phyloP scores from a whole-genome alignment of 1,140 invertebrate species.

The Calephelis nemesis region DNA sequence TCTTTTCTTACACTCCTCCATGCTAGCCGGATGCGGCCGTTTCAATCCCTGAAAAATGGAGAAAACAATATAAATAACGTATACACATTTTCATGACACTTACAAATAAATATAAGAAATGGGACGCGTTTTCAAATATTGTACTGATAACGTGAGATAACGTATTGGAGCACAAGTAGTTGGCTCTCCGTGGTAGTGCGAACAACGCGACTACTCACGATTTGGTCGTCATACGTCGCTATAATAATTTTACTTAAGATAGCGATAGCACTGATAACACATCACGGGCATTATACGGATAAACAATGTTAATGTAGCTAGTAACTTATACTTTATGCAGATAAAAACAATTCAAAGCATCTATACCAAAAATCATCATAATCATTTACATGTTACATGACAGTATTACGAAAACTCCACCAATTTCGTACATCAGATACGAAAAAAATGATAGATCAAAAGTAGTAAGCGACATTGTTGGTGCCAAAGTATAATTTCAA shows the following conservation, averaged over 20 bases:
- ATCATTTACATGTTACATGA: neutral
- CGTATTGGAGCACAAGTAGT: conserved; percentile 53
- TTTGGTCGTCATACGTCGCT: conserved; percentile 53
- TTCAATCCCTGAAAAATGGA: conserved; percentile 72
- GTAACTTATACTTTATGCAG: neutral
- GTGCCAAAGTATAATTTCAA: neutral
- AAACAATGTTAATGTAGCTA: conserved; percentile 16
- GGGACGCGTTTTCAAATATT: conserved; percentile 48
- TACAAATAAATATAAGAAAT: conserved; percentile 52
- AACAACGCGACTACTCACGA: conserved; percentile 45
- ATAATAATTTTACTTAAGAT: conserved; percentile 68
- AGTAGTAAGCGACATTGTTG: neutral
- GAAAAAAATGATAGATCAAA: neutral
- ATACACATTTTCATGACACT: conserved; percentile 42
- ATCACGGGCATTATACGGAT: conserved; percentile 42
- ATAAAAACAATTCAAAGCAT: neutral
- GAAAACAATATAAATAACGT: conserved; percentile 44
- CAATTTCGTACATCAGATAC: neutral
- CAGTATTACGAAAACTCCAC: neutral
- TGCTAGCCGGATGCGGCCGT: conserved; percentile 71
- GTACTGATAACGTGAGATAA: conserved; percentile 64
- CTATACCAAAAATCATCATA: neutral
- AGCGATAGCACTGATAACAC: conserved; percentile 73
- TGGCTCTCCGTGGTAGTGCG: conserved; percentile 49
- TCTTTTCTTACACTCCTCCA: conserved; percentile 87